Base-by-base conservation (phyloP, 1,140 invertebrate genomes). In the Ectropis grisescens region DNA sequence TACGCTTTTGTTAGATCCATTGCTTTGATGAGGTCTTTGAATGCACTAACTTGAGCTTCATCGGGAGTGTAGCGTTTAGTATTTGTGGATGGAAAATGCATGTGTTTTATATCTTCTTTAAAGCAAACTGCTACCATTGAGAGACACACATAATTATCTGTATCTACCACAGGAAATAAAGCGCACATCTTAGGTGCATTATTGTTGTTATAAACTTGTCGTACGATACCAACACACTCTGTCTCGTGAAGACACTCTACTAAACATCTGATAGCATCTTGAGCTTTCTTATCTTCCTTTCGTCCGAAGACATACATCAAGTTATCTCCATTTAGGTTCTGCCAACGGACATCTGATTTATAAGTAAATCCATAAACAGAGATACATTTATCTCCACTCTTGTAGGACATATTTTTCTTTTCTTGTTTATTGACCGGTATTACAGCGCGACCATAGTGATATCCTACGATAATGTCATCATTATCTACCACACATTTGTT, bases 21-120 rank as follows among this genome's bases (percentile, higher is more conserved):
- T 13, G 69, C 54, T 47, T 57, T 64, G n/a, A 84, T 82, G 8
- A 82, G 51, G 30, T 69, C 57, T 51, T 79, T 80, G 29, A 84
- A 75, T 36, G 68, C 67, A 50, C 74, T 36, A 8, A 82, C 57
- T 58, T 83, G 76, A 37, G 80, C 65, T 38, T 70, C 39, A 13
- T 37, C 60, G 27, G 53, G 64, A 31, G 39, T 23, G 54, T 57
- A 66, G 37, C 75, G 81, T 33, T 72, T 80, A 11, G 60, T 39
- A 47, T 75, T 61, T 29, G 68, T 71, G 12, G 53, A 36, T 28
- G 82, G 79, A 34, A 83, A 83, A 19, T 58, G 42, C 68, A 82
- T 79, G 37, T 69, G 51, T 41, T 80, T 82, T 82, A 82, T 75
- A 35, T 82, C 69, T 38, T 83, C 79, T 49, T 80, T 82, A 31